phyloP scores from a whole-genome alignment of 1,140 invertebrate species.

The Drosophila suzukii region DNA sequence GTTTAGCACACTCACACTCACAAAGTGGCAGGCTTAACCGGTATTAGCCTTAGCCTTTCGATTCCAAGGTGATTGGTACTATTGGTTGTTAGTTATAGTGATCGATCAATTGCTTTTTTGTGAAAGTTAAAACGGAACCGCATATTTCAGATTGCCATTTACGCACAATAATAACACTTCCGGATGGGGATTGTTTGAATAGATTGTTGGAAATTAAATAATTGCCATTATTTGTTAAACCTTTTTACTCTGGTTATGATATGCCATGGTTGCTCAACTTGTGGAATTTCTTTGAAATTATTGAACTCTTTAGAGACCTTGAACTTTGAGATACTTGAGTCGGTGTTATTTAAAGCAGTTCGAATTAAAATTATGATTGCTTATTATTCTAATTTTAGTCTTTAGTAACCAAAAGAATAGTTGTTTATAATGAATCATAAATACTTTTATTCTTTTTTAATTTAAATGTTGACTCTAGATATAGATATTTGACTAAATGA shows the following conservation, averaged over 20 bases:
- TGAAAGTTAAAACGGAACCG: slow-evolving; percentile 51
- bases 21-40: slow-evolving; percentile 27
- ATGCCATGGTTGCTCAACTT: not conserved
- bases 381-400: not conserved
- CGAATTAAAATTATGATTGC: not conserved
- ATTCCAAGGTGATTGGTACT: slow-evolving; percentile 36
- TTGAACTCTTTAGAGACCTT: slow-evolving; percentile 13
- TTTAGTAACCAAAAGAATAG: not conserved
- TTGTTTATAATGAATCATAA: not conserved
- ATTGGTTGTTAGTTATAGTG: slow-evolving; percentile 20
- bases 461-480: not conserved
- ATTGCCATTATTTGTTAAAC: slow-evolving; percentile 1
- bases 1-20: not conserved
- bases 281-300: not conserved
- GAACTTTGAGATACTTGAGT: slow-evolving; percentile 10
- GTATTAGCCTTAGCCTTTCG: slow-evolving; percentile 55
- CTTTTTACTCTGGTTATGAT: slow-evolving; percentile 2
- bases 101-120: slow-evolving; percentile 52
- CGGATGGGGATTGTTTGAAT: slow-evolving; percentile 27
- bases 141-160: slow-evolving; percentile 32
- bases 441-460: not conserved
- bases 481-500: not conserved
- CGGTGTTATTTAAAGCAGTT: not conserved
- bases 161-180: slow-evolving; percentile 36
- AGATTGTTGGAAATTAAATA: not conserved